These are phyloP conservation scores for Megaceryle torquata DNA, from an alignment of 2,113 vertebrate genomes.

Conservation along the genomic window DNA sequence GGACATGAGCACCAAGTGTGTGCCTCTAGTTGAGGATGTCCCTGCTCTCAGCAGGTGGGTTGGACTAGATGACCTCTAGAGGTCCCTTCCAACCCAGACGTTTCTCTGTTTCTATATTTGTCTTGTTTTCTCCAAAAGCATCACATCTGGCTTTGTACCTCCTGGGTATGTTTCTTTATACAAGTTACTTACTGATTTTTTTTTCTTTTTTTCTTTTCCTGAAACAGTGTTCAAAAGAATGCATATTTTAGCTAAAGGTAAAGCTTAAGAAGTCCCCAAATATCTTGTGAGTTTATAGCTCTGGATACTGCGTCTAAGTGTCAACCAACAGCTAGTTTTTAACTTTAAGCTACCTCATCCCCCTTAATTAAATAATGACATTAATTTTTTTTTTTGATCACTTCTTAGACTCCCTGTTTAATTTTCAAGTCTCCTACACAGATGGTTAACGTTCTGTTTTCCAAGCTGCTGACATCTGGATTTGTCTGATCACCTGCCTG, in stretches of 20 bases:
- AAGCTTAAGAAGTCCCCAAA: not conserved
- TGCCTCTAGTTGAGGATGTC: too few relatives aligned
- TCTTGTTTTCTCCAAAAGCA: not conserved
- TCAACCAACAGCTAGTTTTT: not conserved
- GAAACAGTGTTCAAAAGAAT: rapidly evolving
- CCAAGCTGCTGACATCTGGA: not conserved
- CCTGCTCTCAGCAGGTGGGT: too few relatives aligned
- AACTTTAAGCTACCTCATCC: not conserved
- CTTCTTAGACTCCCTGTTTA: not conserved
- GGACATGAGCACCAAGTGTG: too few relatives aligned
- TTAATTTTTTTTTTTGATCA: rapidly evolving
- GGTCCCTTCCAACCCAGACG: too few relatives aligned
- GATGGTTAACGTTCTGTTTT: not conserved
- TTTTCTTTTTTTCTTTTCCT: not conserved
- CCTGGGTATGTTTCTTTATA: not conserved
- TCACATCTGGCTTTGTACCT: not conserved
- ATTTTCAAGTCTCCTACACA: not conserved
- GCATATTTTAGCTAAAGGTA: not conserved
- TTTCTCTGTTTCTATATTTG: not conserved
- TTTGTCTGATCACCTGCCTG: not conserved
- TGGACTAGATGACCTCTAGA: too few relatives aligned
- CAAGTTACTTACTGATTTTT: not conserved
- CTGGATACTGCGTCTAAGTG: not conserved
- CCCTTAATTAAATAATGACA: not conserved
- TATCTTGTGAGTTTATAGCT: not conserved